These are phyloP conservation scores for Gymnogyps californianus DNA, from an alignment of 2,113 vertebrate genomes.

Conservation along the genomic window DNA sequence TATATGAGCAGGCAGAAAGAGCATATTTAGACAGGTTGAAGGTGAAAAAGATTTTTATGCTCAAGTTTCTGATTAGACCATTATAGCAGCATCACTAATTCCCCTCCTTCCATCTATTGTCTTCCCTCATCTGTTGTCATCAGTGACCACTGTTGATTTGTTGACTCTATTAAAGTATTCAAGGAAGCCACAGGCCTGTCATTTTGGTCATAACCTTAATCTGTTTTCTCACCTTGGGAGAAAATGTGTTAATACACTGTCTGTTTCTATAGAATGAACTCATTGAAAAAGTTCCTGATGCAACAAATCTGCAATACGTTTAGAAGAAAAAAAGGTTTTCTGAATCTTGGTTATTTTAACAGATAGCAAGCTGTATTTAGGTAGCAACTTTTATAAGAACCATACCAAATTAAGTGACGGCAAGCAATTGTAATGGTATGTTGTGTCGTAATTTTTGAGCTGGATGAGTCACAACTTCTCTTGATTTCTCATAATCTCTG, in stretches of 20 bases:
- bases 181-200: slow-evolving; percentile 60
- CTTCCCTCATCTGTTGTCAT: slow-evolving; percentile 49
- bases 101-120: slow-evolving; percentile 34
- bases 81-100: slow-evolving; percentile 53
- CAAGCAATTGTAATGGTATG: not conserved
- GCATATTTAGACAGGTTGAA: slow-evolving; percentile 14
- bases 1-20: not conserved
- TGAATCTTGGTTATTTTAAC: not conserved
- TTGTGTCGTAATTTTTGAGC: not conserved
- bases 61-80: slow-evolving; percentile 37
- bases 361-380: not conserved
- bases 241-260: slow-evolving; percentile 51
- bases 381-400: not conserved
- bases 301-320: not conserved
- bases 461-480: not conserved
- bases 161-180: slow-evolving; percentile 57
- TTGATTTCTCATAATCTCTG: not conserved
- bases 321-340: not conserved
- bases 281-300: slow-evolving; percentile 10
- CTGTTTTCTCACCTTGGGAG: slow-evolving; percentile 66
- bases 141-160: slow-evolving; percentile 56
- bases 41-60: slow-evolving; percentile 27
- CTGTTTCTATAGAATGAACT: slow-evolving; percentile 11
- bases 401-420: not conserved
- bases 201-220: slow-evolving; percentile 69